These are phyloP conservation scores for Allolobophora icterica DNA, from an alignment of 2,888 invertebrate genomes.

Conservation along the genomic window DNA sequence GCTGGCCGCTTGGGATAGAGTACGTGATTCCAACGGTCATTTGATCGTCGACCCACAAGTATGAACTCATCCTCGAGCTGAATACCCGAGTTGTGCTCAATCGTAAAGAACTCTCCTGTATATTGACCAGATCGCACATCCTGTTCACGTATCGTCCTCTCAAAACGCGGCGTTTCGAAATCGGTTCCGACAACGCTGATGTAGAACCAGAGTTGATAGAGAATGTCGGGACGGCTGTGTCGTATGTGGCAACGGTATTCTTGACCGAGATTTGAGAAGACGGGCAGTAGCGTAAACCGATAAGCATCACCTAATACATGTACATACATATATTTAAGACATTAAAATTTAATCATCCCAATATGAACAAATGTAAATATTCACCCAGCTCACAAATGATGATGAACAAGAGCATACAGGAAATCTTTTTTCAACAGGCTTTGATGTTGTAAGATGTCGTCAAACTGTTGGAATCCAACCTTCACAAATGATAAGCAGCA, in stretches of 20 bases:
- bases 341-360: neutral
- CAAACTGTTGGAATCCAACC: too few species aligned
- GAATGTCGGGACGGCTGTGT: conserved; percentile 40
- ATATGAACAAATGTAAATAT: conserved; percentile 28
- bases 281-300: conserved; percentile 59
- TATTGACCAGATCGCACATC: conserved; percentile 29
- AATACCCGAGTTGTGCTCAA: conserved; percentile 51
- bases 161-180: conserved; percentile 43
- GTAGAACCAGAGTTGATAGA: conserved; percentile 54
- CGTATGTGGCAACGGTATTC: conserved; percentile 48
- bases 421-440: too few species aligned
- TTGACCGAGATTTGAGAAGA: conserved; percentile 54
- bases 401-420: too few species aligned
- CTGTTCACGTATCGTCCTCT: conserved; percentile 38
- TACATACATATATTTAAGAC: neutral
- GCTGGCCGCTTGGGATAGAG: conserved; percentile 31
- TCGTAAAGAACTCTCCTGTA: conserved; percentile 51
- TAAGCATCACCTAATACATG: conserved; percentile 47
- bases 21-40: conserved; percentile 40
- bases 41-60: conserved; percentile 50
- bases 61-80: conserved; percentile 56
- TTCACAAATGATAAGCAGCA: too few species aligned
- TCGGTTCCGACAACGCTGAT: conserved; percentile 52
- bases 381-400: neutral
- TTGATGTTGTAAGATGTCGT: too few species aligned